Evolutionary conservation across 2,797 vertebrate species (phyloP).

Genomic region (Cephalopachus bancanus): DNA sequence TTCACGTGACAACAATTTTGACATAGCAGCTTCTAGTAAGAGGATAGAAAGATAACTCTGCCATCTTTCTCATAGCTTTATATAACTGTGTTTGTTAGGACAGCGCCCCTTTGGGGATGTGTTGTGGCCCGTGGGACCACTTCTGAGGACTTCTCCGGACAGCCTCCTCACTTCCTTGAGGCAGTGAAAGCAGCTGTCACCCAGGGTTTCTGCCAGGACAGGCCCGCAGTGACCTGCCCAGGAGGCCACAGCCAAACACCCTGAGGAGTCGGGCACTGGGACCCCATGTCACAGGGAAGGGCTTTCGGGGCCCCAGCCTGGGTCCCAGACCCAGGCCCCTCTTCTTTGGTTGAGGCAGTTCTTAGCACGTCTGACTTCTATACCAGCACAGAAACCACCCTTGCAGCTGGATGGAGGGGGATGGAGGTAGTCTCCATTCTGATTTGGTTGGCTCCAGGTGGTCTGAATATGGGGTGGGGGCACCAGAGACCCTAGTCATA

Average conservation of each 20-base stretch:
- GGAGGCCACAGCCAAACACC: neutral
- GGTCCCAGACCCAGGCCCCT: neutral
- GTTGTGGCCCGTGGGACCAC: neutral
- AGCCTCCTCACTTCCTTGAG: neutral
- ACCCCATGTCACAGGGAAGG: neutral
- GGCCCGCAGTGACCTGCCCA: neutral
- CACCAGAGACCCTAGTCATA: neutral
- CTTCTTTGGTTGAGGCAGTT: neutral
- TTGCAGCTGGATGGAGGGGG: no score
- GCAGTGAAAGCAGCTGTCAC: neutral
- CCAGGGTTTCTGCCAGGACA: neutral
- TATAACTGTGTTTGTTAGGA: no score
- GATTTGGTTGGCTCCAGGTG: accelerated
- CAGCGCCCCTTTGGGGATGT: no score
- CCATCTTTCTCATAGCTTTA: neutral
- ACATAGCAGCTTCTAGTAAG: neutral
- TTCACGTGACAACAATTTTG: neutral
- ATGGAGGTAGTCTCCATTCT: no score
- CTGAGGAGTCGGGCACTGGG: neutral
- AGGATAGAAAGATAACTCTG: neutral
- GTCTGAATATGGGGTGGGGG: neutral
- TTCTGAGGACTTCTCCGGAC: neutral
- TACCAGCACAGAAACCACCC: neutral
- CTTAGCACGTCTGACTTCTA: neutral
- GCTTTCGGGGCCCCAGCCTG: no score